Evolutionary conservation across 2,113 vertebrate species (phyloP), one percentile per base, ranked within the genome.

Genomic region (Rhinolophus sinicus): DNA sequence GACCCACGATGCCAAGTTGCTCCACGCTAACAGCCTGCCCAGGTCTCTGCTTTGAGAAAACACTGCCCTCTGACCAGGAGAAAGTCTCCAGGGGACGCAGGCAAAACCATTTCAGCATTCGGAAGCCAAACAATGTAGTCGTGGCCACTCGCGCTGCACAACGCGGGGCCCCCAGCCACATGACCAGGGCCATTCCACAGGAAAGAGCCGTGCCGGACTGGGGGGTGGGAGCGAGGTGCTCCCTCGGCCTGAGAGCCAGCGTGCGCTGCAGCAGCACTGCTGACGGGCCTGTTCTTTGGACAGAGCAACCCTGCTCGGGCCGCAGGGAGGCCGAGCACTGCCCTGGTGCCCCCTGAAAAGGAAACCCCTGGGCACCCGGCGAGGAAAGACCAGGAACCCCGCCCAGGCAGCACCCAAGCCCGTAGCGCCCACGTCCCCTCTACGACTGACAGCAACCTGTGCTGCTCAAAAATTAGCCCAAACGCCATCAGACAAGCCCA

Each of bases 61-160:
- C 11, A 2, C 58, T 0, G 26, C 7, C 1, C 50, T 40, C 54
- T 3, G 16, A 38, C 15, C 54, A 4, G 58, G 14, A 28, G 14
- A 1, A 10, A 11, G 8, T 9, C 33, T 2, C 8, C 40, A 16
- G 13, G 21, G 1, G 28, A 11, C 8, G 1, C 0, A 0, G 18
- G 14, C 22, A 14, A 38, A 30, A 35, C 10, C 0, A 2, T 2
- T 1, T 9, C n/a, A 11, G 8, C 0, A 0, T 3, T 6, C 38
- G 44, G 54, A 22, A 76, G 5, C 7, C 16, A 8, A 4, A 80
- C 13, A 4, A 16, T 3, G 33, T 9, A 13, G 40, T 4, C 1
- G 0, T 0, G 3, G 24, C n/a, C 8, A 0, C 60, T n/a, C 30
- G 9, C 0, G 1, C 47, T 12, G 3, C 19, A 8, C 2, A 11